phyloP scores from a whole-genome alignment of 2,797 vertebrate species.

The Chloroceryle amazona region DNA sequence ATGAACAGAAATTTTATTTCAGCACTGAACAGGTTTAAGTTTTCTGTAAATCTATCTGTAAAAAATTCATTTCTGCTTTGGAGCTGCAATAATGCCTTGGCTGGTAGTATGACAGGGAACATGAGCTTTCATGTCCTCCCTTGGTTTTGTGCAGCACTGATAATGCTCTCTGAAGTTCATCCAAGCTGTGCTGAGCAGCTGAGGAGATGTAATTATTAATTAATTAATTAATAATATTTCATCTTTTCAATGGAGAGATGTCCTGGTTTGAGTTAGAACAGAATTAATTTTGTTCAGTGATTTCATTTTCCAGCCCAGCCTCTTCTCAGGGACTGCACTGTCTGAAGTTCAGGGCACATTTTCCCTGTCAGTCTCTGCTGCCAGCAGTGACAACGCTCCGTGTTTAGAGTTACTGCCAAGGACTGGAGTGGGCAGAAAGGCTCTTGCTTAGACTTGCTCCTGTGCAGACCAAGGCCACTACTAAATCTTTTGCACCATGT shows the following conservation, averaged over 20 bases:
- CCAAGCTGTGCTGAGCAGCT: neutral
- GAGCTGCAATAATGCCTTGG: neutral
- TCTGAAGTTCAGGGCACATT: neutral
- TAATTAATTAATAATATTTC: neutral
- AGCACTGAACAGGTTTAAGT: neutral
- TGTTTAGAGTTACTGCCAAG: neutral
- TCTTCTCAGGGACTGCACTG: neutral
- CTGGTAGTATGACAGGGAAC: neutral
- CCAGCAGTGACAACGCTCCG: neutral
- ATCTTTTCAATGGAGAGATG: neutral
- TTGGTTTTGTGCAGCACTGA: neutral
- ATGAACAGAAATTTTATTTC: neutral
- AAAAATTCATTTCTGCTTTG: neutral
- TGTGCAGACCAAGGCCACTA: too few species aligned
- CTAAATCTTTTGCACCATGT: too few species aligned
- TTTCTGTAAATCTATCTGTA: neutral
- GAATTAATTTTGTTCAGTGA: neutral
- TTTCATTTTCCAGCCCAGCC: neutral
- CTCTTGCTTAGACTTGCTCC: too few species aligned
- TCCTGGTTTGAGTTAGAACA: neutral
- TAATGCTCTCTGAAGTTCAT: neutral
- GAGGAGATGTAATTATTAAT: neutral
- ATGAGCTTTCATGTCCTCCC: neutral
- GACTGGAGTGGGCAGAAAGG: neutral
- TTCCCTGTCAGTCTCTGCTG: neutral